phyloP scores from a whole-genome alignment of 2,113 vertebrate species.

The Amblyornis subalaris region DNA sequence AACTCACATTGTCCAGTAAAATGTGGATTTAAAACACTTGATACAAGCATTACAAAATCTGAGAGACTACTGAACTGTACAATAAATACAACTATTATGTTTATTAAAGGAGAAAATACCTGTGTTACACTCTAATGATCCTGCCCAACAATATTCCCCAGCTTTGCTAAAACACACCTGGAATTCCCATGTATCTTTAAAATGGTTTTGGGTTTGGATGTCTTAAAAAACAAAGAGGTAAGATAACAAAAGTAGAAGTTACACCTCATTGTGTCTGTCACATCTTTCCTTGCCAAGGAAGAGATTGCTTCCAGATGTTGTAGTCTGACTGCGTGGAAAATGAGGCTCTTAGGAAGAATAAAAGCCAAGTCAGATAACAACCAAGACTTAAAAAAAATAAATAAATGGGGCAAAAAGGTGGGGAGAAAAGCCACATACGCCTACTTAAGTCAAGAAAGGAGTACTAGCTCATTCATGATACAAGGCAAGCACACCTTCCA shows the following conservation, averaged over 20 bases:
- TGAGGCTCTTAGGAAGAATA: constrained; percentile 30
- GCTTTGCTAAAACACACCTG: neutral
- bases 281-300: constrained; percentile 14
- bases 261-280: constrained; percentile 22
- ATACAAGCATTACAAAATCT: neutral
- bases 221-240: neutral
- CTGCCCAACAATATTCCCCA: neutral
- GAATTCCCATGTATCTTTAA: neutral
- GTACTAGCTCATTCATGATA: neutral
- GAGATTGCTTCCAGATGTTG: constrained; percentile 57
- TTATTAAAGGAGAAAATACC: neutral
- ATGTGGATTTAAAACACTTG: neutral
- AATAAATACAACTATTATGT: neutral
- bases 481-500: neutral
- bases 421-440: neutral
- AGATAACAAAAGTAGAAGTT: constrained; percentile 20
- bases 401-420: neutral
- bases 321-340: neutral
- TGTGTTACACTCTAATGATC: neutral
- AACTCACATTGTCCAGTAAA: neutral
- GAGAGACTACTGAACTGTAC: neutral
- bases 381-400: neutral
- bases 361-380: constrained; percentile 44
- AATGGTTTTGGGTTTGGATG: neutral
- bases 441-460: neutral